Evolutionary conservation across 2,888 invertebrate species (phyloP), one percentile per base, ranked within the genome.

Genomic region (Monochamus alternatus): DNA sequence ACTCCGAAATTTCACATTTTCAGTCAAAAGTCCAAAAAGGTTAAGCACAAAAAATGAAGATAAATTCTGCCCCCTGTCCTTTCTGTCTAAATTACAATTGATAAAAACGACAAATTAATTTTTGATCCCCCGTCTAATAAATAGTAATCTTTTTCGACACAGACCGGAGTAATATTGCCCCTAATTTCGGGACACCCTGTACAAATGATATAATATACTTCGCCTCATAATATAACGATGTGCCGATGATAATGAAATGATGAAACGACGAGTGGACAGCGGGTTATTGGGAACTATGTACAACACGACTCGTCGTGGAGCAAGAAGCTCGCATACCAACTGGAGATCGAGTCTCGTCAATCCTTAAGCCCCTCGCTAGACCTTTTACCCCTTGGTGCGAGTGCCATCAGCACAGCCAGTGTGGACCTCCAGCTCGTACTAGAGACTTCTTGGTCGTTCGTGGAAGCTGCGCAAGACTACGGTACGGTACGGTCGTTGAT

Each of bases 401-500:
- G 43, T 63, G 38, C 38, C 14, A 63, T 58, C 55, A 52, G 52
- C 68, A 68, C 68, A 68, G 68, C 68, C 68, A 68, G n/a, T n/a
- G 31, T 14, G 51, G 63, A 30, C 12, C 71, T 64, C 73, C 66
- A 10, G 31, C 55, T 58, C 47, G 22, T 64, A 74, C 51, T 14
- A 30, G 60, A 71, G 31, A 22, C 71, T 75, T 62, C 75, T 71
- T 51, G 60, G 47, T 65, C 68, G 55, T 73, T 65, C 68, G 55
- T 73, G 75, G 66, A 75, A 75, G 73, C 73, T 72, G 75, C 75
- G 59, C 71, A 70, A 71, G 44, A 65, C 69, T 69, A 60, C 59
- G 59, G 66, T 75, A 75, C 68, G 73, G 64, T 72, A 75, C 72
- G 73, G 73, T 73, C 68, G 75, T 68, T 72, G 75, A 73, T 73